A percentile compares a stretch with the other conserved stretches of the same genome.
These are phyloP conservation scores for Pseudopodoces humilis DNA, from an alignment of 2,113 vertebrate species.

Conservation along the genomic window DNA sequence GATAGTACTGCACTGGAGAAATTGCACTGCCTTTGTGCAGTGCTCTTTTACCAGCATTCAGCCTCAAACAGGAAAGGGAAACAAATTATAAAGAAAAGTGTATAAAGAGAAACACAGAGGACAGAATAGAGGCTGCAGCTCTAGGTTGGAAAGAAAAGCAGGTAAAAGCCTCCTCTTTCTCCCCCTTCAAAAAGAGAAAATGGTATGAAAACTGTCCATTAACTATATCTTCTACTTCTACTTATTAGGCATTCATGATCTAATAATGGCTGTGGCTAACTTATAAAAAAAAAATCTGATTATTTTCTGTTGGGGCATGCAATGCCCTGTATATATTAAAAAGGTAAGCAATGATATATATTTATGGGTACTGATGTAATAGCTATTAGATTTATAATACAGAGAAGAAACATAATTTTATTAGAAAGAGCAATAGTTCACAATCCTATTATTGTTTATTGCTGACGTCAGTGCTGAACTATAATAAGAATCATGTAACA, in stretches of 20 bases:
- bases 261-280: slow-evolving; percentile 69
- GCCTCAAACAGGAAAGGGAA: not conserved
- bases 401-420: slow-evolving; percentile 74
- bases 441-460: slow-evolving; percentile 77
- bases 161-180: not conserved
- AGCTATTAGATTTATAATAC: slow-evolving; percentile 76
- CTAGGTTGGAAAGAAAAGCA: not conserved
- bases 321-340: slow-evolving; percentile 70
- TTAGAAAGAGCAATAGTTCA: slow-evolving; percentile 76
- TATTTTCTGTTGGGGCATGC: slow-evolving; percentile 63
- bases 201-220: slow-evolving; percentile 39
- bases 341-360: slow-evolving; percentile 76
- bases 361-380: slow-evolving; percentile 77
- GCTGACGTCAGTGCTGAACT: slow-evolving; percentile 72
- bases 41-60: not conserved
- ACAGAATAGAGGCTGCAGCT: not conserved
- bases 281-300: slow-evolving; percentile 70
- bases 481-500: slow-evolving; percentile 58
- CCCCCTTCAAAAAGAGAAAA: slow-evolving; percentile 25
- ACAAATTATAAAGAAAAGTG: not conserved
- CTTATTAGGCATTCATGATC: slow-evolving; percentile 67
- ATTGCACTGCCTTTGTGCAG: not conserved
- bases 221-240: slow-evolving; percentile 47
- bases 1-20: not conserved
- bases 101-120: not conserved